phyloP scores from a whole-genome alignment of 2,797 vertebrate species.

The Labroides dimidiatus region DNA sequence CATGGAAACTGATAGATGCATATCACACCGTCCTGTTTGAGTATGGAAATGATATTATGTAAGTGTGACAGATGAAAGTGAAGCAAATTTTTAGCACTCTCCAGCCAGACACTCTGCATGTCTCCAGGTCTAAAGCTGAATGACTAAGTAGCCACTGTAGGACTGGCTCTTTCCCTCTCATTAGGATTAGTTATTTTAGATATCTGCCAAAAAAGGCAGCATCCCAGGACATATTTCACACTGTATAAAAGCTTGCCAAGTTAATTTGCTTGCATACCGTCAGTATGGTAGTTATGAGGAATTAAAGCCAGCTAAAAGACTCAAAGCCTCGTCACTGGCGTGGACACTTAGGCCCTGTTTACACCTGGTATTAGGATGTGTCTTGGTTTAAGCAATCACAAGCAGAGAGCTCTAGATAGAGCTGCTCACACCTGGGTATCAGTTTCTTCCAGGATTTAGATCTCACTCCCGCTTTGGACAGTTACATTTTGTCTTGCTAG shows the following conservation, averaged over 20 bases:
- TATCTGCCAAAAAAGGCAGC: slow-evolving; percentile 65
- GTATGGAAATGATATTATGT: slow-evolving; percentile 18
- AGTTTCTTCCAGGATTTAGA: too few species aligned
- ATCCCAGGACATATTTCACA: slow-evolving; percentile 53
- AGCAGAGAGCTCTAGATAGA: not conserved
- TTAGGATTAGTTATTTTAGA: slow-evolving; percentile 71
- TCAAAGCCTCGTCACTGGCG: slow-evolving; percentile 18
- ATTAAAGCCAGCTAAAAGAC: slow-evolving; percentile 54
- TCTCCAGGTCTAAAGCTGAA: slow-evolving; percentile 35
- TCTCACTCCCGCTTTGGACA: too few species aligned
- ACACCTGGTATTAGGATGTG: not conserved
- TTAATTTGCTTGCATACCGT: slow-evolving; percentile 55
- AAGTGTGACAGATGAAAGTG: slow-evolving; percentile 28
- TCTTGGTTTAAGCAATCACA: not conserved
- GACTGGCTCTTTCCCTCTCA: slow-evolving; percentile 62
- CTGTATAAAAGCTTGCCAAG: slow-evolving; percentile 52
- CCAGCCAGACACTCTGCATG: slow-evolving; percentile 39
- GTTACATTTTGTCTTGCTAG: too few species aligned
- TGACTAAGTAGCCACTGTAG: slow-evolving; percentile 46
- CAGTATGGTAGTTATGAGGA: slow-evolving; percentile 58
- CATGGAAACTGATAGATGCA: slow-evolving; percentile 23
- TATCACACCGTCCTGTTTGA: slow-evolving; percentile 16
- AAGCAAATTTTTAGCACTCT: not conserved
- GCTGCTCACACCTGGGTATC: too few species aligned
- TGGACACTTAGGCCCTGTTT: slow-evolving; percentile 7